phyloP scores from a whole-genome alignment of 2,797 vertebrate species.

The Acropternis orthonyx region DNA sequence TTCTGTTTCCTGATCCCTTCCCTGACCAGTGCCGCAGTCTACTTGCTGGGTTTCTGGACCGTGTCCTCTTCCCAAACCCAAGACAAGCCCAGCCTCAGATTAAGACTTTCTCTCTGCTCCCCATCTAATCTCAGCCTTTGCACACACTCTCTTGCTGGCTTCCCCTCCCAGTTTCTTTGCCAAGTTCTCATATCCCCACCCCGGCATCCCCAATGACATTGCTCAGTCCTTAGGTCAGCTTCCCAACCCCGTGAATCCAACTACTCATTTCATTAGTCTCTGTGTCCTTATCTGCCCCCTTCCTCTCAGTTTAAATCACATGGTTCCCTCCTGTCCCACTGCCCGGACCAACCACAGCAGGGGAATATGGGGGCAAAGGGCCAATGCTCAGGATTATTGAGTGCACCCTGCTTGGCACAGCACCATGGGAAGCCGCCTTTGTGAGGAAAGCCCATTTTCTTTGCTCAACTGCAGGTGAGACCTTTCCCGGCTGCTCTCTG shows the following conservation, averaged over 20 bases:
- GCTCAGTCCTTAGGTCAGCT: conserved; percentile 36
- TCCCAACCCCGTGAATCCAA: not conserved
- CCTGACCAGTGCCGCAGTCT: not conserved
- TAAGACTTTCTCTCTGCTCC: not conserved
- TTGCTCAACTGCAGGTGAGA: not conserved
- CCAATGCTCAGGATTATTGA: not conserved
- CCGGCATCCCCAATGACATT: not conserved
- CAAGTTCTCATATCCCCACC: not conserved
- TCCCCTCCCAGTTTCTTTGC: not conserved
- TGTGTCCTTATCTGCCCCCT: conserved; percentile 20
- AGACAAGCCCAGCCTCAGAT: not conserved
- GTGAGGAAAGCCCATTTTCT: not conserved
- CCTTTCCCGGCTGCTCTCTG: fast-evolving
- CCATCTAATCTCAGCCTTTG: not conserved
- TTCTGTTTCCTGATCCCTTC: not conserved
- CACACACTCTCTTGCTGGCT: conserved; percentile 11
- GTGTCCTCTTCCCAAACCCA: not conserved
- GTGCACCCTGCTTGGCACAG: not conserved
- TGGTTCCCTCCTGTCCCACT: not conserved
- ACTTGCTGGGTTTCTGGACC: fast-evolving
- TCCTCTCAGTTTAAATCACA: not conserved
- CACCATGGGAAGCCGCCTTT: not conserved
- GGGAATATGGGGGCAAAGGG: not conserved
- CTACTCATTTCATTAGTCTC: not conserved
- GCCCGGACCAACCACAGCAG: not conserved